Conservation (phyloP, 2,888 invertebrate genomes). For the Philereme transversata region DNA sequence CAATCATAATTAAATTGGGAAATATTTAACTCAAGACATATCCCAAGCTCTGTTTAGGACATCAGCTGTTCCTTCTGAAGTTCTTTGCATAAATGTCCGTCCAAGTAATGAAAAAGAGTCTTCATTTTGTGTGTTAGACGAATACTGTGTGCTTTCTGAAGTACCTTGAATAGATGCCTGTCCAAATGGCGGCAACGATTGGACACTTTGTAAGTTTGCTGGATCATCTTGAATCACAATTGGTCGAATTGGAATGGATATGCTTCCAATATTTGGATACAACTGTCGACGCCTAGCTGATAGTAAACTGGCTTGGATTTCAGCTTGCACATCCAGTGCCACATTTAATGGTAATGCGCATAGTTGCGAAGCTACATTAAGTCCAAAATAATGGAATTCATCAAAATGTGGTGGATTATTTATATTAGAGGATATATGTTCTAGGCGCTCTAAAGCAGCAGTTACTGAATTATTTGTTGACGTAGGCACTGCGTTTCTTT, state of each 20-base stretch:
- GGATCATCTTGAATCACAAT: too few relatives aligned
- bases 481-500: not conserved
- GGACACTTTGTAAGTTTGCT: too few relatives aligned
- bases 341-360: constrained; percentile 14
- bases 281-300: constrained; percentile 5
- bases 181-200: constrained; percentile 3
- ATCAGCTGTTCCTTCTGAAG: too few relatives aligned
- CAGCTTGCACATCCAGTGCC: constrained; percentile 7
- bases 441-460: constrained; percentile 1
- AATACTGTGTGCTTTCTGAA: not conserved
- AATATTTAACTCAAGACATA: too few relatives aligned
- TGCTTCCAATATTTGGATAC: not conserved
- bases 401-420: constrained; percentile 8
- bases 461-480: not conserved
- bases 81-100: not conserved
- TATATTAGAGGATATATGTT: constrained; percentile 5
- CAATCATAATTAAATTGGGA: not conserved
- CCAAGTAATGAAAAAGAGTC: not conserved
- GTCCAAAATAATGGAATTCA: constrained; percentile 27
- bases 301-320: constrained; percentile 5
- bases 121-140: not conserved
- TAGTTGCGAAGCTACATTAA: constrained; percentile 21
- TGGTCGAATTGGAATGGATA: too few relatives aligned
- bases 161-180: not conserved
- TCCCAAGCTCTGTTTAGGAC: too few relatives aligned